Base-by-base conservation (phyloP, 2,888 invertebrate genomes). In the Synergus umbraculus region DNA sequence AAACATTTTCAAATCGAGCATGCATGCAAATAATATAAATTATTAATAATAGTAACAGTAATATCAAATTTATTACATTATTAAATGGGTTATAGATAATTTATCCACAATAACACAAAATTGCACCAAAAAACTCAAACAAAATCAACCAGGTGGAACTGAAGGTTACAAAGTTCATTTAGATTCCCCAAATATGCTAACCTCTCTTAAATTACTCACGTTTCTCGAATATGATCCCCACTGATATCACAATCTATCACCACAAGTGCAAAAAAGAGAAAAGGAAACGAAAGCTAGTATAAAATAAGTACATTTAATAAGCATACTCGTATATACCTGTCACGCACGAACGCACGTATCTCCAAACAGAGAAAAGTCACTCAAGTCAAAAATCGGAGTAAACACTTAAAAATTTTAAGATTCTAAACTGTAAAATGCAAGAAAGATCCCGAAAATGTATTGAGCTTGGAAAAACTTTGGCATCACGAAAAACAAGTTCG, bases 321-420 rank as follows among this genome's bases (percentile, higher is more conserved):
- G 41, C 37, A 73, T 37, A 37, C 37, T 37, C 37, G 37, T 73
- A 67, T 67, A 54, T 73, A 69, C 69, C 73, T 73, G 73, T 54
- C 54, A 73, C 54, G 54, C 73, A 73, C 73, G 49, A 54, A 73
- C 37, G 37, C 73, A 37, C 54, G n/a, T 73, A 73, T 73, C 49
- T 73, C 54, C 46, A 73, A 73, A 73, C 73, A 73, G 18, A 22
- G 18, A 44, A 41, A 66, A 43, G 41, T 41, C 37, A 54, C 73
- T 9, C 4, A 54, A 41, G 37, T 73, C 54, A 10, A 54, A 49
- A n/a, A 22, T 49, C 15, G 22, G 15, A 29, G 8, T 37, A 54
- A 73, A 54, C 37, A 73, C 73, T 54, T 7, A 37, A 37, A 10
- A 73, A 73, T 37, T 2, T 73, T 2, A 29, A 37, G 13, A 73